Base-by-base conservation (phyloP, 2,797 vertebrate genomes). In the Melanogrammus aeglefinus region DNA sequence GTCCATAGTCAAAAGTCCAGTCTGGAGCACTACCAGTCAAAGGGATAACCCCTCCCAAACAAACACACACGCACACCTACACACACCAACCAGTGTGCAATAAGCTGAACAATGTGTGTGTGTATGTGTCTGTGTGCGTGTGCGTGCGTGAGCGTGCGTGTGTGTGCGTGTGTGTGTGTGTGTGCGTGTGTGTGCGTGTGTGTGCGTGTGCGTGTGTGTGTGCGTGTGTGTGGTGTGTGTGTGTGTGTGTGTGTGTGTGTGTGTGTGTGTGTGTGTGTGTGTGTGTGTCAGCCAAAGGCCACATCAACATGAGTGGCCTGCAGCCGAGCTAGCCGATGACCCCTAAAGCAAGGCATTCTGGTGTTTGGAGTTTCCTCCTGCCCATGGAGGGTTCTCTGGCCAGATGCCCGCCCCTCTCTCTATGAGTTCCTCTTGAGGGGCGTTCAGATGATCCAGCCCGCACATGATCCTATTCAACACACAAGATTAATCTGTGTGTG, bases 21-120 rank as follows among this genome's bases (percentile, higher is more conserved):
- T 75, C 70, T 36, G 73, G 73, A 78, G 81, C 29, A 18, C 27
- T 4, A n/a, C 38, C 38, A 39, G 27, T 51, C 66, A 73, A 75
- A 10, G 24, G 76, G 14, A 29, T 73, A 77, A 76, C 44, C 51
- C 73, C 76, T 74, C 71, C 76, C 2, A 75, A 72, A 31, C 74
- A 76, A 78, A 78, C 77, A 85, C 76, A 85, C 81, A 76, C 66
- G 71, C 36, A 39, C 36, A 70, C 76, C 71, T 24, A 76, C 31
- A 63, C 24, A 31, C 29, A 35, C 75, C 63, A 14, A 47, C 44
- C 41, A 47, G 47, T 18, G 18, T 57, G 47, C 47, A 57, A 72
- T 24, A 75, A 75, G 73, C 73, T 71, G 71, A 76, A 51, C 74
- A 75, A 12, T 44, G 41, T 44, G 41, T 44, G 41, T 44, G 12